These are phyloP conservation scores for Planiliza haematocheilus DNA, from an alignment of 2,113 vertebrate genomes.

Conservation along the genomic window DNA sequence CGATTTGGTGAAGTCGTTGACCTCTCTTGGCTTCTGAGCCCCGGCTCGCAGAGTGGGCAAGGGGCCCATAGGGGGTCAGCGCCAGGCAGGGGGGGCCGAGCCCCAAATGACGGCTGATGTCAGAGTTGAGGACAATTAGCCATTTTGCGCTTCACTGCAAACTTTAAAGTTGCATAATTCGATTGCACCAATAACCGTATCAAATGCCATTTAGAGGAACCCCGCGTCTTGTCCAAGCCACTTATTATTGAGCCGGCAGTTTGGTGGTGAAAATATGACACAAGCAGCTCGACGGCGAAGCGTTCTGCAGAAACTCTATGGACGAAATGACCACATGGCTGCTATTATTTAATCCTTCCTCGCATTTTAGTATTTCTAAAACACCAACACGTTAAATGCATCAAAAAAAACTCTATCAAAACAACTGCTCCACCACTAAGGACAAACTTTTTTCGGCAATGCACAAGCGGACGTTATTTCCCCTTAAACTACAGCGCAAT, in stretches of 20 bases:
- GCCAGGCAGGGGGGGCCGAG: constrained; percentile 32
- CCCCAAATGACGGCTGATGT: constrained; percentile 77
- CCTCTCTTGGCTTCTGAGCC: constrained; percentile 78
- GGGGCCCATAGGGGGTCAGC: constrained; percentile 67
- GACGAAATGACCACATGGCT: constrained; percentile 45
- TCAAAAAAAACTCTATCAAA: constrained; percentile 40
- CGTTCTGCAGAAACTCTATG: neutral
- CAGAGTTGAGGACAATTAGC: constrained; percentile 83
- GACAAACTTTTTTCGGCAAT: constrained; percentile 15
- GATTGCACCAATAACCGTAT: constrained; percentile 68
- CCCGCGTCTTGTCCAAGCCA: constrained; percentile 46
- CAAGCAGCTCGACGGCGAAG: constrained; percentile 7
- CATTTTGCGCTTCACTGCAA: constrained; percentile 83
- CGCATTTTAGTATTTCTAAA: constrained; percentile 24
- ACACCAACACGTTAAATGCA: constrained; percentile 32
- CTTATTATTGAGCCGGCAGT: constrained; percentile 38
- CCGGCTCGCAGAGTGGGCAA: constrained; percentile 61
- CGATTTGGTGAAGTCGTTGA: constrained; percentile 82
- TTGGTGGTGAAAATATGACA: constrained; percentile 10
- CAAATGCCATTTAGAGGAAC: constrained; percentile 67
- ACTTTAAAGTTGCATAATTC: constrained; percentile 78
- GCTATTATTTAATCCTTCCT: constrained; percentile 28
- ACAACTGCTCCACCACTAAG: constrained; percentile 33
- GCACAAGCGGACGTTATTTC: neutral
- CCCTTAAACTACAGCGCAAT: constrained; percentile 1